These are phyloP conservation scores for Agraylea sexmaculata DNA, from an alignment of 1,140 invertebrate species.

Conservation along the genomic window DNA sequence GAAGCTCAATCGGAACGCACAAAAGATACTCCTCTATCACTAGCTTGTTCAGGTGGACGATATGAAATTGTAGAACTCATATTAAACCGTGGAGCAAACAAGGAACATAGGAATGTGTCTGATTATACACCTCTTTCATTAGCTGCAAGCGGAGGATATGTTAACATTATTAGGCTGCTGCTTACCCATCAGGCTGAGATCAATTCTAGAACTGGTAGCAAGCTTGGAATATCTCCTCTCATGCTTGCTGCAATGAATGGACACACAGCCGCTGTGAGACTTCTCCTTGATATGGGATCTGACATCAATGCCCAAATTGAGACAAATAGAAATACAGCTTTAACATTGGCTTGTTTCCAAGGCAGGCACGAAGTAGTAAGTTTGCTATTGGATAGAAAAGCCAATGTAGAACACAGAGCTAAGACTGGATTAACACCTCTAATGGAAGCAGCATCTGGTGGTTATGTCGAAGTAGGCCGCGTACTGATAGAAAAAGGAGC, in stretches of 20 bases:
- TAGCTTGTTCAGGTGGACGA: slow-evolving; percentile 94
- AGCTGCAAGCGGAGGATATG: slow-evolving; percentile 95
- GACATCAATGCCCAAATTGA: slow-evolving; percentile 99
- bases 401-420: slow-evolving; percentile 97
- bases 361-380: slow-evolving; percentile 96
- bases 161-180: slow-evolving; percentile 94
- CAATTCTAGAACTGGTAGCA: slow-evolving; percentile 94
- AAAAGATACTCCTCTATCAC: slow-evolving; percentile 94
- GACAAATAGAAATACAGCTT: slow-evolving; percentile 96
- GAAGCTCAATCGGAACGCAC: slow-evolving; percentile 98
- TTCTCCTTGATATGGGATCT: slow-evolving; percentile 93
- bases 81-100: slow-evolving; percentile 80
- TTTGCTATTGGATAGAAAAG: slow-evolving; percentile 88
- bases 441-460: slow-evolving; percentile 99
- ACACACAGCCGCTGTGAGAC: slow-evolving; percentile 76
- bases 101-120: slow-evolving; percentile 97
- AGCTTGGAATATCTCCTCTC: slow-evolving; percentile 94
- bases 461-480: slow-evolving; percentile 95
- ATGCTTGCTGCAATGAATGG: slow-evolving; percentile 99
- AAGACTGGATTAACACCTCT: slow-evolving; percentile 97
- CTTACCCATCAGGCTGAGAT: slow-evolving; percentile 89
- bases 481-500: slow-evolving; percentile 93
- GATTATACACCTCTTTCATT: slow-evolving; percentile 97
- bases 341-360: slow-evolving; percentile 98
- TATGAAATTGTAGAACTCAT: slow-evolving; percentile 96